phyloP scores from a whole-genome alignment of 2,888 invertebrate species.

The Lasius platythorax region DNA sequence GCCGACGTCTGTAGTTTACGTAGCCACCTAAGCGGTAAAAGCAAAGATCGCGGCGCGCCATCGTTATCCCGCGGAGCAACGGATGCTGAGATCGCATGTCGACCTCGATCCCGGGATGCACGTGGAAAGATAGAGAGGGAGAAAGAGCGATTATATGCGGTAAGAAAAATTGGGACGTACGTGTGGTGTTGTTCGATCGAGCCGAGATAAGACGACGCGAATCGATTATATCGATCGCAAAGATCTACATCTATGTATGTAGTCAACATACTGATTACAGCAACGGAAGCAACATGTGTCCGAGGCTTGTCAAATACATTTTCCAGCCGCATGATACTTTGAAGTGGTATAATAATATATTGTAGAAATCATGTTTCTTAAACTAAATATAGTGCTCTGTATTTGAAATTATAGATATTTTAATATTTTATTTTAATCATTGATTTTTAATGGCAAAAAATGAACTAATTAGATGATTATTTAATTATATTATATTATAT shows the following conservation, averaged over 20 bases:
- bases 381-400: not conserved
- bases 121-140: not conserved
- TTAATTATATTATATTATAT: not conserved
- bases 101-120: slow-evolving; percentile 23
- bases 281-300: slow-evolving; percentile 41
- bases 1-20: not conserved
- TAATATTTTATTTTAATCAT: not conserved
- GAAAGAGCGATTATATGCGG: not conserved
- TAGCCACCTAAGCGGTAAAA: not conserved
- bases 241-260: slow-evolving; percentile 14
- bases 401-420: not conserved
- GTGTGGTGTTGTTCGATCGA: slow-evolving; percentile 40
- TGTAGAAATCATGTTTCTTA: not conserved
- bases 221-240: slow-evolving; percentile 39
- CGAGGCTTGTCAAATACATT: slow-evolving; percentile 36
- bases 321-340: not conserved
- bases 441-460: not conserved
- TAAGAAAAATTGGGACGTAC: slow-evolving; percentile 44
- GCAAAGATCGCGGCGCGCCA: slow-evolving; percentile 5
- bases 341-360: not conserved
- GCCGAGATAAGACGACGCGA: slow-evolving; percentile 41
- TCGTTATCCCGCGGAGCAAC: slow-evolving; percentile 35
- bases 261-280: slow-evolving; percentile 25
- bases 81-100: slow-evolving; percentile 48
- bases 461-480: not conserved